Evolutionary conservation across 2,113 vertebrate species (phyloP).

Genomic region (Chinchilla lanigera): DNA sequence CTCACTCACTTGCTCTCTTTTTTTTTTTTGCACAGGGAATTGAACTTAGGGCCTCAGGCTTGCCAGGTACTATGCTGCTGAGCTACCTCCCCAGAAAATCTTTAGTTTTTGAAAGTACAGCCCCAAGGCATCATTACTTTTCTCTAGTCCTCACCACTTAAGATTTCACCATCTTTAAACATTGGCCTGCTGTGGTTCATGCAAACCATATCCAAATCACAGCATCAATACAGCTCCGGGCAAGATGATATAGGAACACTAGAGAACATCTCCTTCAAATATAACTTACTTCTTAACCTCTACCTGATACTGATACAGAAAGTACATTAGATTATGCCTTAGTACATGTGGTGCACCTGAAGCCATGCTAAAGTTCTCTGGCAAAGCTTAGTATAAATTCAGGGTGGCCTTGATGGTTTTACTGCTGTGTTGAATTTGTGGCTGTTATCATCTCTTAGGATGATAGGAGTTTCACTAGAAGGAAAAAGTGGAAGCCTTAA

Average conservation of each 20-base stretch:
- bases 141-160: too few relatives aligned
- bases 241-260: background rate
- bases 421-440: background rate
- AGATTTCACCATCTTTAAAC: background rate
- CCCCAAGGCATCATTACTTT: background rate
- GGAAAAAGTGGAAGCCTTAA: background rate
- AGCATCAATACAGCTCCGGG: too few relatives aligned
- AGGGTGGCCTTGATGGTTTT: background rate
- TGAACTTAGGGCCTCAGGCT: too few relatives aligned
- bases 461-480: background rate
- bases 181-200: too few relatives aligned
- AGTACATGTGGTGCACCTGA: background rate
- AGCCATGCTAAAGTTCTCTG: background rate
- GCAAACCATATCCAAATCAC: too few relatives aligned
- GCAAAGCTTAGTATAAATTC: background rate
- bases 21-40: too few relatives aligned
- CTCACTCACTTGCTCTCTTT: too few relatives aligned
- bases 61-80: too few relatives aligned
- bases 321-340: background rate
- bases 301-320: background rate
- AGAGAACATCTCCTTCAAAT: background rate
- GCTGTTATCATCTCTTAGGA: background rate
- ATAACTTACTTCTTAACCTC: background rate
- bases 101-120: background rate
- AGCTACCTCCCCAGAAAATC: too few relatives aligned